Evolutionary conservation across 2,797 vertebrate genomes (phyloP).

Genomic region (Tokudaia tokunoshimensis): DNA sequence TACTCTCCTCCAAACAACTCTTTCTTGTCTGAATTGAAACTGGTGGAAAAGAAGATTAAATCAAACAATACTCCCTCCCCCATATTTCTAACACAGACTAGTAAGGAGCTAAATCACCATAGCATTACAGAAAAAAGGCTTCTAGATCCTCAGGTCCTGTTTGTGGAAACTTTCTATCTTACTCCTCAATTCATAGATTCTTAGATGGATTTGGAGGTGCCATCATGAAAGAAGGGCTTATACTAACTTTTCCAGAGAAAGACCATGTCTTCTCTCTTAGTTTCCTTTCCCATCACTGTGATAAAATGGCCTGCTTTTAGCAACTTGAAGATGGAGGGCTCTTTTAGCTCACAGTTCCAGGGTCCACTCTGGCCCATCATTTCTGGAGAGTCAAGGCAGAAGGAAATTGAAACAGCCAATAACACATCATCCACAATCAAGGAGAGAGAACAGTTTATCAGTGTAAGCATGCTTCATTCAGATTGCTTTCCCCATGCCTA

Average conservation of each 20-base stretch:
- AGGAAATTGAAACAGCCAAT: not conserved
- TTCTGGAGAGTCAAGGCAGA: not conserved
- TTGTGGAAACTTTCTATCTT: not conserved
- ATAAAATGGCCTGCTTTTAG: not conserved
- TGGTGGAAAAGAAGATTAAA: conserved; percentile 43
- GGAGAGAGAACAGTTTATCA: not conserved
- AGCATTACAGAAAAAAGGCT: conserved; percentile 42
- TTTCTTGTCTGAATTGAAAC: conserved; percentile 56
- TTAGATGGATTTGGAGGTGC: not conserved
- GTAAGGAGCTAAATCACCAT: conserved; percentile 20
- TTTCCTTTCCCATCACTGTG: not conserved
- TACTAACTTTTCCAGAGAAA: not conserved
- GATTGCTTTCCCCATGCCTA: not conserved
- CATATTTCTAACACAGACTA: not conserved
- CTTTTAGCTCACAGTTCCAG: not conserved
- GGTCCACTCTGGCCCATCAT: not conserved
- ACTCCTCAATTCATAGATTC: not conserved
- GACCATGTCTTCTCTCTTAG: not conserved
- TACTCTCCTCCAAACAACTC: not conserved
- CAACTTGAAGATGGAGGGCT: not conserved
- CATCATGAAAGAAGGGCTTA: not conserved
- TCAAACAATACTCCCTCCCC: not conserved
- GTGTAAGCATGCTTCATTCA: too few relatives aligned
- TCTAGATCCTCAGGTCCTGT: not conserved
- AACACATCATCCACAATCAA: not conserved